A percentile compares a stretch with the other conserved stretches of the same genome.
Conservation (phyloP, 2,797 vertebrate genomes). For the Silurus aristotelis region DNA sequence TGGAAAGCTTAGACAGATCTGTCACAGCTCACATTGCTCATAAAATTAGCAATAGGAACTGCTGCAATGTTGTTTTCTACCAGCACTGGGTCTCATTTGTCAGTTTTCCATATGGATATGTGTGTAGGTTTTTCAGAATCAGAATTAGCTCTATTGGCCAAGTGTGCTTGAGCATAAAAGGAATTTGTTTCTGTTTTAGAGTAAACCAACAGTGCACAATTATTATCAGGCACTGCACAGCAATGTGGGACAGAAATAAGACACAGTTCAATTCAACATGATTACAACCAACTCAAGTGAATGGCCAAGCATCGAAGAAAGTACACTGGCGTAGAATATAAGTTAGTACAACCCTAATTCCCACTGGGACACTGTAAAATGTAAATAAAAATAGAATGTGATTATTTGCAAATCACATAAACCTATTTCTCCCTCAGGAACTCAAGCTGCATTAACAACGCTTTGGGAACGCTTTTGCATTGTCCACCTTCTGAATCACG, state of each 20-base stretch:
- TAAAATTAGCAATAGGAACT: background rate
- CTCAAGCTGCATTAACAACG: too few relatives aligned
- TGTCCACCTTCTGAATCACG: too few relatives aligned
- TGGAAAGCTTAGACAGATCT: constrained; percentile 18
- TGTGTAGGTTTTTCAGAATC: background rate
- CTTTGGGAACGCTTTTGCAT: too few relatives aligned
- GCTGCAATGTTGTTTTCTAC: background rate
- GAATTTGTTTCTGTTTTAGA: background rate
- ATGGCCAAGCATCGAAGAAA: too few relatives aligned
- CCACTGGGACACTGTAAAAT: too few relatives aligned
- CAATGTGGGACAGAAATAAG: background rate
- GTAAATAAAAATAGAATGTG: too few relatives aligned
- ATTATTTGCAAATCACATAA: too few relatives aligned
- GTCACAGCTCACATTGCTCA: background rate
- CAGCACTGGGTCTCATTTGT: background rate
- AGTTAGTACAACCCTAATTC: too few relatives aligned
- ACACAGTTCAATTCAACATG: background rate
- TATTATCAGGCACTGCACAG: background rate
- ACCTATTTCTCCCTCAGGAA: too few relatives aligned
- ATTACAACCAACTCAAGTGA: too few relatives aligned
- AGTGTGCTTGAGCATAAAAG: background rate
- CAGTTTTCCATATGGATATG: background rate
- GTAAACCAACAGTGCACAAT: background rate
- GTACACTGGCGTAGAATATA: too few relatives aligned
- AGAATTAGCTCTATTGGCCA: background rate